Conservation (phyloP, 1,140 invertebrate species). For the Trinorchestia longiramus region DNA sequence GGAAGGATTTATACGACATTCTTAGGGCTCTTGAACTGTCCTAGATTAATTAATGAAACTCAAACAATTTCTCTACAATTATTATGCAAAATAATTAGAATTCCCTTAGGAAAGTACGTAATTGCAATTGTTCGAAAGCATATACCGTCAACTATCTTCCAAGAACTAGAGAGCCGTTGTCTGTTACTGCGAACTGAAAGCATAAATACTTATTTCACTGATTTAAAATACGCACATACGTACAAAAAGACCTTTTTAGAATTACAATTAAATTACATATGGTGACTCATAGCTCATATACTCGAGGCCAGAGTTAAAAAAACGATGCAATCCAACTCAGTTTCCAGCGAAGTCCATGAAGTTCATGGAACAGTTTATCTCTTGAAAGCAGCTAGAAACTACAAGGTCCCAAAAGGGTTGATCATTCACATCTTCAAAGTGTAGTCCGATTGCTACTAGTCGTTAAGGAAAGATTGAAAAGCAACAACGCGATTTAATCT, state of each 20-base stretch:
- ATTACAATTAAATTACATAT: neutral
- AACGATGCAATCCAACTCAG: neutral
- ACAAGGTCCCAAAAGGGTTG: neutral
- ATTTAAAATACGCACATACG: neutral
- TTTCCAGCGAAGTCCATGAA: neutral
- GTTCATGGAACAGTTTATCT: neutral
- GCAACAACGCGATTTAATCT: too few species aligned
- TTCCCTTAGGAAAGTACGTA: neutral
- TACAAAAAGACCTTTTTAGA: neutral
- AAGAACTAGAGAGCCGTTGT: neutral
- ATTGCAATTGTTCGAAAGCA: neutral
- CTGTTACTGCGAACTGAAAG: neutral
- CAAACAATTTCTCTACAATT: neutral
- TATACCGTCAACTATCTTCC: neutral
- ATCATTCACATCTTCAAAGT: neutral
- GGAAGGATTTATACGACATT: neutral
- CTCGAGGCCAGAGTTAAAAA: neutral
- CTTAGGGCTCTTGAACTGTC: too few species aligned
- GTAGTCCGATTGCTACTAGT: neutral
- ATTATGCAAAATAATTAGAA: neutral
- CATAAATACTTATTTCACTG: neutral
- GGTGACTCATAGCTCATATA: neutral
- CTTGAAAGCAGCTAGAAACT: neutral
- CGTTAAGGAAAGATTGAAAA: neutral
- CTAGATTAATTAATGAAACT: neutral